phyloP scores from a whole-genome alignment of 2,113 vertebrate genomes.

The Chaetorhynchus papuensis region DNA sequence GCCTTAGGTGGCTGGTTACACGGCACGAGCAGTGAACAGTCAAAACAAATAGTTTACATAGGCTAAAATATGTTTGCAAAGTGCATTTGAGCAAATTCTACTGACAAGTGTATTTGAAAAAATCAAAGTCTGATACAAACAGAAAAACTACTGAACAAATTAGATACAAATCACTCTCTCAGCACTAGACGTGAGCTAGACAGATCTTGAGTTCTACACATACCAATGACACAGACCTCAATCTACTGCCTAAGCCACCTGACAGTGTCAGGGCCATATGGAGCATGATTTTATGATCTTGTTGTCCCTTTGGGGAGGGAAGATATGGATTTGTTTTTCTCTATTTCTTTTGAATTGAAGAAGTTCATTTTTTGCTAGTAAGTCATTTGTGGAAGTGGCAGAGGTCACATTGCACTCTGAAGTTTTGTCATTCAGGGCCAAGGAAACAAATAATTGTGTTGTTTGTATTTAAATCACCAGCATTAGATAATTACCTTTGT shows the following conservation, averaged over 20 bases:
- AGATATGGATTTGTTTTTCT: not conserved
- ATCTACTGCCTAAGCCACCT: not conserved
- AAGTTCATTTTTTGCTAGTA: not conserved
- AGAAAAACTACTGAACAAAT: not conserved
- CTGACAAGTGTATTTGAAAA: slow-evolving; percentile 21
- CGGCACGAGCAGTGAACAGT: not conserved
- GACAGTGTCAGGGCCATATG: not conserved
- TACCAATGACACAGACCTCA: not conserved
- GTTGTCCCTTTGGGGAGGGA: not conserved
- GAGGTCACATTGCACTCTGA: not conserved
- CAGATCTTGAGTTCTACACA: not conserved
- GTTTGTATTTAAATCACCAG: slow-evolving; percentile 30
- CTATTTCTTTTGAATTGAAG: not conserved
- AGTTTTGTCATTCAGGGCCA: not conserved
- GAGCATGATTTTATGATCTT: not conserved
- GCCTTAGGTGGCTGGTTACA: slow-evolving; percentile 40
- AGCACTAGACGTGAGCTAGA: not conserved
- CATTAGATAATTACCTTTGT: not conserved
- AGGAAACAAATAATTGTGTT: not conserved
- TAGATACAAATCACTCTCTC: not conserved
- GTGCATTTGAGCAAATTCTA: slow-evolving; percentile 22
- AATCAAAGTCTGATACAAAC: slow-evolving; percentile 8
- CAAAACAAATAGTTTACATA: slow-evolving; percentile 48
- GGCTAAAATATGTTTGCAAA: slow-evolving; percentile 3
- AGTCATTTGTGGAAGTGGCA: not conserved